Conservation (phyloP, 2,888 invertebrate genomes). For the Hyposoter didymator region DNA sequence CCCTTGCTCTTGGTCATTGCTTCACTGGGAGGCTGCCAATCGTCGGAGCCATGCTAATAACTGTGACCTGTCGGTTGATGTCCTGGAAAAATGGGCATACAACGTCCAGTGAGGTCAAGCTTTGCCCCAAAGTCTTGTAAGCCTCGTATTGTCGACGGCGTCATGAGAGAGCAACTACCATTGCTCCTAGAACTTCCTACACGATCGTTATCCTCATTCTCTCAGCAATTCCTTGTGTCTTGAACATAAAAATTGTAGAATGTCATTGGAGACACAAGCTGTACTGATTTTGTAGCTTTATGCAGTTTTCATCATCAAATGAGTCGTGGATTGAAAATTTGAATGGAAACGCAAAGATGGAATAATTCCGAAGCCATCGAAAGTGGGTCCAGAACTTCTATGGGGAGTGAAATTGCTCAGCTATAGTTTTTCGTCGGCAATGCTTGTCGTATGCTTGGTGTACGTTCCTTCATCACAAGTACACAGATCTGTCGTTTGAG, state of each 20-base stretch:
- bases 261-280: neutral
- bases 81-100: slow-evolving; percentile 9
- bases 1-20: neutral
- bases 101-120: slow-evolving; percentile 48
- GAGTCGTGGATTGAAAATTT: neutral
- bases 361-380: neutral
- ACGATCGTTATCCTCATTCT: slow-evolving; percentile 48
- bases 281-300: neutral
- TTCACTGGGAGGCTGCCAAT: slow-evolving; percentile 22
- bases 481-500: slow-evolving; percentile 10
- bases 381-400: slow-evolving; percentile 3
- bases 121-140: slow-evolving; percentile 46
- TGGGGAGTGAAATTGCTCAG: slow-evolving; percentile 10
- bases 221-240: neutral
- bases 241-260: neutral
- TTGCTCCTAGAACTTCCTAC: slow-evolving; percentile 29
- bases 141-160: slow-evolving; percentile 26
- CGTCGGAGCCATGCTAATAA: slow-evolving; percentile 24
- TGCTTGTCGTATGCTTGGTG: neutral
- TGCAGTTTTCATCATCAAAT: neutral
- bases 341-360: neutral
- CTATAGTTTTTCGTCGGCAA: neutral
- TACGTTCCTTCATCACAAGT: neutral
- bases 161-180: slow-evolving; percentile 35
- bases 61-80: neutral